A percentile compares a stretch with the other conserved stretches of the same genome.
Conservation (phyloP, 2,113 vertebrate genomes). For the Pangasianodon gigas region DNA sequence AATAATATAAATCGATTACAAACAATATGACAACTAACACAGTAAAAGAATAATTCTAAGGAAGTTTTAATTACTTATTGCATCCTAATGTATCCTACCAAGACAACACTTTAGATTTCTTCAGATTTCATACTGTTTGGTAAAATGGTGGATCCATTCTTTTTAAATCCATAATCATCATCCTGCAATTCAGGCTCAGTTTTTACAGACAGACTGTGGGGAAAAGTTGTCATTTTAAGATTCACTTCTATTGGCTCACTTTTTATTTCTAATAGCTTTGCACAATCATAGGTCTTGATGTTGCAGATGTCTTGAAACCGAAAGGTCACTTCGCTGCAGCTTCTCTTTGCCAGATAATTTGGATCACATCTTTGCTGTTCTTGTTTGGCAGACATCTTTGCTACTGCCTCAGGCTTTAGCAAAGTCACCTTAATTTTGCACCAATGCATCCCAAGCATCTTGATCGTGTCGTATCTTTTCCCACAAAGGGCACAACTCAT, state of each 20-base stretch:
- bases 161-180: neutral
- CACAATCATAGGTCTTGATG: neutral
- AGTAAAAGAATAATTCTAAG: neutral
- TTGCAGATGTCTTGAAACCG: neutral
- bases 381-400: neutral
- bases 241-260: neutral
- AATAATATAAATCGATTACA: neutral
- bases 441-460: slow-evolving; percentile 5
- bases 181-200: neutral
- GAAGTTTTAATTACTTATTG: neutral
- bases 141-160: neutral
- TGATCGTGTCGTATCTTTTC: neutral
- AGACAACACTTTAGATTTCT: neutral
- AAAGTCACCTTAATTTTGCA: slow-evolving; percentile 11
- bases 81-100: neutral
- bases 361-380: neutral
- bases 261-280: slow-evolving; percentile 19
- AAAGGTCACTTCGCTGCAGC: slow-evolving; percentile 3
- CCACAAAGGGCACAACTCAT: slow-evolving; percentile 9
- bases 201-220: slow-evolving; percentile 12
- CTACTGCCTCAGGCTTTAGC: neutral
- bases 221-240: slow-evolving; percentile 12
- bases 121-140: neutral
- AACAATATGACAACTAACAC: neutral
- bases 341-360: neutral